These are phyloP conservation scores for Odocoileus hemionus DNA, from an alignment of 2,113 vertebrate species.

Conservation along the genomic window DNA sequence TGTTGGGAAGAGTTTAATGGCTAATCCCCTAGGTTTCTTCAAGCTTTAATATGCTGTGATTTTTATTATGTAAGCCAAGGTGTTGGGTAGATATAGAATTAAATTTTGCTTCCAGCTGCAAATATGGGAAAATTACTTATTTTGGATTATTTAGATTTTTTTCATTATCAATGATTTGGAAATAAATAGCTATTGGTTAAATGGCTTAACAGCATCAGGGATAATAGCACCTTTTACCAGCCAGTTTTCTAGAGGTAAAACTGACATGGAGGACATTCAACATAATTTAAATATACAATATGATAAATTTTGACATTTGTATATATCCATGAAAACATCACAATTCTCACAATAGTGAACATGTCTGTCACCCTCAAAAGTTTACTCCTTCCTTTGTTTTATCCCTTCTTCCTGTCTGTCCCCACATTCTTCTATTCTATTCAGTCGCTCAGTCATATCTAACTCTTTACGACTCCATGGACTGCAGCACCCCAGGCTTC, in stretches of 20 bases:
- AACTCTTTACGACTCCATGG: neutral
- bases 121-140: neutral
- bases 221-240: neutral
- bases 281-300: neutral
- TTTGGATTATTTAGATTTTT: neutral
- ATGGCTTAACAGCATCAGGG: neutral
- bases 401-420: neutral
- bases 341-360: neutral
- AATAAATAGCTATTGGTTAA: neutral
- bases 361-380: no score
- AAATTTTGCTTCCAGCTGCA: neutral
- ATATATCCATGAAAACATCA: neutral
- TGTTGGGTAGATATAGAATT: neutral
- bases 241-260: neutral
- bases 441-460: neutral
- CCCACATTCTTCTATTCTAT: neutral
- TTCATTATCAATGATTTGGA: neutral
- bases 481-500: neutral
- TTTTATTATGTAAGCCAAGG: neutral
- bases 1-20: neutral
- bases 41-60: neutral
- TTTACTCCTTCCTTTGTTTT: neutral
- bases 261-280: neutral
- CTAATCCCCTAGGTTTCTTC: neutral
- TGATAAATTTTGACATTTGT: neutral